Conservation (phyloP, 1,140 invertebrate species). For the Copidosoma floridanum region DNA sequence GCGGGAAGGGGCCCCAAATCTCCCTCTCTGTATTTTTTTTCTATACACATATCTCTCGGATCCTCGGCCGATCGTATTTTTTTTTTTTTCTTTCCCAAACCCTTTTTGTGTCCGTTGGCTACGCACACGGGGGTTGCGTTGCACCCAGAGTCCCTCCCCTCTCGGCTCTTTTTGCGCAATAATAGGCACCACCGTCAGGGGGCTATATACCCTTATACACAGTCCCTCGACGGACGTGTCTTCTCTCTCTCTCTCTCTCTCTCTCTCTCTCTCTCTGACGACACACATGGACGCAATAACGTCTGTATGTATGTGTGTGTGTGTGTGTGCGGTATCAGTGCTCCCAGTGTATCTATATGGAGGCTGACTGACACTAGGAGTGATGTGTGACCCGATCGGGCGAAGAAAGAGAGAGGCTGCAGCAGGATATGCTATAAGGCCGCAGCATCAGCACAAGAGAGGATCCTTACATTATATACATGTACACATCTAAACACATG, state of each 20-base stretch:
- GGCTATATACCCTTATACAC: no score
- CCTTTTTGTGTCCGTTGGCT: constrained; percentile 38
- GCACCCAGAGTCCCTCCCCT: no score
- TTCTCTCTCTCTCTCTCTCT: no score
- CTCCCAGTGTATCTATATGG: no score
- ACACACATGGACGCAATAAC: constrained; percentile 1
- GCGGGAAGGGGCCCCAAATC: no score
- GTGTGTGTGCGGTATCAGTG: constrained; percentile 3
- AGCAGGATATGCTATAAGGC: no score
- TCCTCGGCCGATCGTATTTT: constrained; percentile 50
- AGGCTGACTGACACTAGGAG: no score
- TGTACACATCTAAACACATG: no score
- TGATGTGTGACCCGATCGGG: constrained; percentile 25
- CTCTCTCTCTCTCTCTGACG: constrained; percentile 10
- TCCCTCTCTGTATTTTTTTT: constrained; percentile 51
- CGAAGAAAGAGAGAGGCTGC: background rate
- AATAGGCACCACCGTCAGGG: background rate
- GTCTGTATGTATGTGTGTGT: constrained; percentile 29
- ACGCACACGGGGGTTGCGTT: no score
- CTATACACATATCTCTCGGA: constrained; percentile 48
- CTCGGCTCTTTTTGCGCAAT: constrained; percentile 8
- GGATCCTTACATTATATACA: no score
- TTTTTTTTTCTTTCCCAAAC: constrained; percentile 44
- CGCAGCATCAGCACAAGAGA: background rate
- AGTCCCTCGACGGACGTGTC: no score